Conservation (phyloP, 2,888 invertebrate species). For the Nemurella pictetii region DNA sequence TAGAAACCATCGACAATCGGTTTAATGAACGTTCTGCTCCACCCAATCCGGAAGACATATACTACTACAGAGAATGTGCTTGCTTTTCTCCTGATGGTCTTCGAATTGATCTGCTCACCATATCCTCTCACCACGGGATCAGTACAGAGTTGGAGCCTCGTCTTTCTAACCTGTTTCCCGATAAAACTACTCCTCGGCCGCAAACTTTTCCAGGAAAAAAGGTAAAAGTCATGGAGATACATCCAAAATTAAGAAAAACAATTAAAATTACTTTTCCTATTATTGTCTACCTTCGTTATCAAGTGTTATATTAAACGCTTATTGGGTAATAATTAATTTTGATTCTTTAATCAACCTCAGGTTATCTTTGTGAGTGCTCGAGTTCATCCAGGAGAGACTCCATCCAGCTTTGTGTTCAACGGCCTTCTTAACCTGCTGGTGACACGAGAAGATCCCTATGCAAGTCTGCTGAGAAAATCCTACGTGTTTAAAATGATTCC, state of each 20-base stretch:
- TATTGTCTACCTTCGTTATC: conserved; percentile 21
- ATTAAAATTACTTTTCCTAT: conserved; percentile 17
- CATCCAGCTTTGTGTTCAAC: conserved; percentile 87
- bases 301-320: conserved; percentile 7
- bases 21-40: conserved; percentile 48
- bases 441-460: conserved; percentile 73
- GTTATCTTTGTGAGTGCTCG: conserved; percentile 84
- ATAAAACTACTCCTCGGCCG: conserved; percentile 66
- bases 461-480: conserved; percentile 68
- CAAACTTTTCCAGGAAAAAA: conserved; percentile 77
- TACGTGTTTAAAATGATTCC: conserved; percentile 91
- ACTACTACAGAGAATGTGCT: conserved; percentile 81
- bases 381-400: conserved; percentile 92
- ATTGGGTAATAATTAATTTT: conserved; percentile 27
- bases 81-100: conserved; percentile 77
- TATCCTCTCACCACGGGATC: conserved; percentile 79
- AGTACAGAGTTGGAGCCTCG: conserved; percentile 70
- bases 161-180: conserved; percentile 73
- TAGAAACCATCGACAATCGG: conserved; percentile 68
- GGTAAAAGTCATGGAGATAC: too few relatives aligned
- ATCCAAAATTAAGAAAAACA: too few relatives aligned
- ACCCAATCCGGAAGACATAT: conserved; percentile 66
- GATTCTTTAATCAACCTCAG: conserved; percentile 50
- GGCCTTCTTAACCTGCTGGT: conserved; percentile 82
- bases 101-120: conserved; percentile 79